phyloP scores from a whole-genome alignment of 2,888 invertebrate genomes.

The Pyrrhia umbra region DNA sequence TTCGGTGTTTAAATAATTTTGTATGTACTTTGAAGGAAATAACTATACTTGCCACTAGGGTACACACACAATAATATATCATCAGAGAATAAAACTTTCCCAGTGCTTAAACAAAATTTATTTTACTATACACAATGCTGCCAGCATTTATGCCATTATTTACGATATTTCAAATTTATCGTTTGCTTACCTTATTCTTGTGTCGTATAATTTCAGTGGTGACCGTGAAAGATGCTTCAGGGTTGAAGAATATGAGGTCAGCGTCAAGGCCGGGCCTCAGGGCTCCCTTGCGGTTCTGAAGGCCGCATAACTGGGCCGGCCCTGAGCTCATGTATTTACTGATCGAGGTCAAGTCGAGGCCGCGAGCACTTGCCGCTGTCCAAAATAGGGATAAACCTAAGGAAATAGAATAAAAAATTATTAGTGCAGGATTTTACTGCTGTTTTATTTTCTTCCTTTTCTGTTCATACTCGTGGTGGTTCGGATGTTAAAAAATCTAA shows the following conservation, averaged over 20 bases:
- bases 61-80: not conserved
- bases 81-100: conserved; percentile 10
- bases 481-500: too few relatives aligned
- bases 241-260: conserved; percentile 93
- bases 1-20: not conserved
- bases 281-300: conserved; percentile 91
- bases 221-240: conserved; percentile 90
- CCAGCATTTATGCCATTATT: conserved; percentile 14
- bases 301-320: conserved; percentile 91
- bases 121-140: not conserved
- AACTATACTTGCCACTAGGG: too few relatives aligned
- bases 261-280: conserved; percentile 92
- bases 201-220: conserved; percentile 91
- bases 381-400: conserved; percentile 92
- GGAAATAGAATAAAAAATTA: not conserved
- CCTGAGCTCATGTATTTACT: conserved; percentile 90
- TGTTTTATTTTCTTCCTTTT: too few relatives aligned
- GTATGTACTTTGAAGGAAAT: too few relatives aligned
- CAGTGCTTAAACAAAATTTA: conserved; percentile 45
- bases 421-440: too few relatives aligned
- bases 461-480: too few relatives aligned
- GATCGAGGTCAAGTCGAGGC: conserved; percentile 88
- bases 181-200: conserved; percentile 91
- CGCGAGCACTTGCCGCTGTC: conserved; percentile 91
- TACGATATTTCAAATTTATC: conserved; percentile 17